Base-by-base conservation (phyloP, 2,888 invertebrate genomes). In the Pheosia gnoma region DNA sequence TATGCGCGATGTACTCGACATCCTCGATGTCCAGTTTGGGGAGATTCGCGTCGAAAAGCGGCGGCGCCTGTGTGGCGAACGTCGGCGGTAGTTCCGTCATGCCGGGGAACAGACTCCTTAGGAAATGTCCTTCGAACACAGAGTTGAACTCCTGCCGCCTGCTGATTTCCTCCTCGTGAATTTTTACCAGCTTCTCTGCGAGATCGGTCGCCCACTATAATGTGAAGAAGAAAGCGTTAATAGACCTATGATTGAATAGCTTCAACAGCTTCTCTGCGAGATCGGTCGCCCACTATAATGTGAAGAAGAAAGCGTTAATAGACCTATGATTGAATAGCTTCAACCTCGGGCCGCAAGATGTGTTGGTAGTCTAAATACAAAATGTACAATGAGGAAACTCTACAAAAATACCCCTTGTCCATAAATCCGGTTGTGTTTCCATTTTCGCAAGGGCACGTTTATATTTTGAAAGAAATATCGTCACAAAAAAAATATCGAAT, bases 91-190 rank as follows among this genome's bases (percentile, higher is more conserved):
- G 90, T 79, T 99, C 99, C 59, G 96, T 96, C 94, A 99, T 95
- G 0, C 99, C 99, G 0, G 98, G 97, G 88, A 99, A 99, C 53
- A 99, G 89, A 10, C 96, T 95, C 68, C 96, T 96, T 6, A 99
- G 93, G 82, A 97, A 97, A 79, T 97, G 99, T 0, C 97, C 97
- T 38, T 97, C 97, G 78, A 98, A 97, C 66, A 95, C 94, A 0
- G 90, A 82, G 74, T 96, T 96, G 85, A 99, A 99, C 8, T 96
- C 95, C 72, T 96, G 95, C 52, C 99, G 94, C 9, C 96, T 91
- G 5, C 94, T 92, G 9, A 97, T 94, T 89, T 99, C 99, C 72
- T 98, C 97, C 70, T 96, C 96, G 89, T 98, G 97, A 57, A 98
- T 96, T 62, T 95, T 95, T 52, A 96, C 90, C 60, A 98, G 94